Conservation (phyloP, 2,888 invertebrate species). For the Tetragonisca angustula region DNA sequence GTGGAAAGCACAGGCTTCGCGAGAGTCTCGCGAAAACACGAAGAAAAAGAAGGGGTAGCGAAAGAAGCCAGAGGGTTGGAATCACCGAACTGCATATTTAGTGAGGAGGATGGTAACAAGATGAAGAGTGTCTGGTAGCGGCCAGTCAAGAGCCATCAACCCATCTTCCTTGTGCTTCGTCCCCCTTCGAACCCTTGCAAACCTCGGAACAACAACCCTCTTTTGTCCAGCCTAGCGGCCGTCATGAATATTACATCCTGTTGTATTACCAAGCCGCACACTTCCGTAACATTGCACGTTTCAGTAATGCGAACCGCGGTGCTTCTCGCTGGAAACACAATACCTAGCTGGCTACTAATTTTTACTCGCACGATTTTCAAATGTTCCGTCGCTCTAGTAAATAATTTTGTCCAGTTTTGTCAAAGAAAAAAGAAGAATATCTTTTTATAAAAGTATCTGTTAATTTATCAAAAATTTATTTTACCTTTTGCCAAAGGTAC, state of each 20-base stretch:
- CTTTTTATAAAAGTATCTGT: too few relatives aligned
- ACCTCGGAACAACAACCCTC: constrained; percentile 64
- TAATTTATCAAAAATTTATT: too few relatives aligned
- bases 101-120: constrained; percentile 65
- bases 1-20: not conserved
- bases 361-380: not conserved
- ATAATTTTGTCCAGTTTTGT: too few relatives aligned
- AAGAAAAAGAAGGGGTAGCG: constrained; percentile 14
- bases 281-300: constrained; percentile 24
- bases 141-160: constrained; percentile 66
- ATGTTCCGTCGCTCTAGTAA: too few relatives aligned
- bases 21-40: constrained; percentile 3
- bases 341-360: not conserved
- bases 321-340: not conserved
- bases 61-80: constrained; percentile 44
- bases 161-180: constrained; percentile 42
- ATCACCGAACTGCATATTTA: constrained; percentile 67
- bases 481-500: too few relatives aligned
- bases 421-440: too few relatives aligned
- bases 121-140: constrained; percentile 66
- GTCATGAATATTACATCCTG: constrained; percentile 74
- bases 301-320: not conserved
- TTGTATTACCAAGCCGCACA: constrained; percentile 54
- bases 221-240: constrained; percentile 42
- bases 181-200: constrained; percentile 46